Evolutionary conservation across 2,888 invertebrate genomes (phyloP), one percentile per base, ranked within the genome.

Genomic region (Sarcophaga carnaria): DNA sequence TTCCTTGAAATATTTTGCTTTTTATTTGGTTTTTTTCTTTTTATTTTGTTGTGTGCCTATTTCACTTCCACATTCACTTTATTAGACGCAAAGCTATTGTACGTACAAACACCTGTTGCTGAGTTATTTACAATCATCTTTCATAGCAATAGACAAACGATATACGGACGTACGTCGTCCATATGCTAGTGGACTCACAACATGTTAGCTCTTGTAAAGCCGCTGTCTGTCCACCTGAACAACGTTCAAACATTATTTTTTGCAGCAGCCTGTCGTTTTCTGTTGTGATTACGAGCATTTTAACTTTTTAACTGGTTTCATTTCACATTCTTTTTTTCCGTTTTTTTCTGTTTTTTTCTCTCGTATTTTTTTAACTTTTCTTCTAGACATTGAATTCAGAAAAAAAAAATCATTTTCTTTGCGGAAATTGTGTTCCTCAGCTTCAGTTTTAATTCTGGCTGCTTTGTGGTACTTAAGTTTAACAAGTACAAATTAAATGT

Each of bases 291-390:
- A 76, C 76, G 37, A 79, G 70, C 74, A 27, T 85, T 82, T 67
- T 80, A 74, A 82, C 74, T 78, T 37, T 82, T 82, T 77, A 76
- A 77, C 79, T 80, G 80, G 72, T 77, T 78, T 80, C 10, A 69
- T 70, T 76, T 72, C 45, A 60, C 20, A 74, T 83, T 80, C 75
- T 70, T 77, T 82, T 74, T 64, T 12, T 62, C 0, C 62, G 1
- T 62, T 22, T 54, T 17, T 14, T 54, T 54, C 14, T 14, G 14
- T 49, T 2, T 49, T 14, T 49, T 14, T 49, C 8, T 37, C 8
- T 10, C 2, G 37, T 37, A 10, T 37, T 37, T 6, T 37, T 37
- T 37, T 37, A 37, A 37, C 37, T 37, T 37, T 37, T 37, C 37
- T 37, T 37, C 37, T 37, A 37, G 37, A 10, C 37, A 37, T 37